phyloP scores from a whole-genome alignment of 2,113 vertebrate genomes.

The Leptobrachium leishanense region DNA sequence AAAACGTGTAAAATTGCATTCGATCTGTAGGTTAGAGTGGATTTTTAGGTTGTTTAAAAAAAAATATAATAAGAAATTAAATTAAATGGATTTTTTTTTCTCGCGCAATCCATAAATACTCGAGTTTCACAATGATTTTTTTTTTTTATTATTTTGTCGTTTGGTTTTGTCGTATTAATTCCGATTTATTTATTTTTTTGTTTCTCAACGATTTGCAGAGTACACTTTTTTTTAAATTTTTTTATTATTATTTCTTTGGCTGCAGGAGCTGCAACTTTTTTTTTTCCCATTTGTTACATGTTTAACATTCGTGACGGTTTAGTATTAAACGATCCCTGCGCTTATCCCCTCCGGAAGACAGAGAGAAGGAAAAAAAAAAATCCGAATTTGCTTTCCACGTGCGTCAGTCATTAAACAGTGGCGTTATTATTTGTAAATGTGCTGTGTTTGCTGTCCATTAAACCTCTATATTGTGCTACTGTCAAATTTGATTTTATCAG shows the following conservation, averaged over 20 bases:
- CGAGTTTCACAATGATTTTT: slow-evolving; percentile 54
- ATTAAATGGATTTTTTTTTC: slow-evolving; percentile 53
- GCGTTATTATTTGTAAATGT: slow-evolving; percentile 58
- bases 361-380: slow-evolving; percentile 36
- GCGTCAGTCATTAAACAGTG: slow-evolving; percentile 60
- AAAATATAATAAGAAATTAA: slow-evolving; percentile 31
- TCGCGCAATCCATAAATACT: slow-evolving; percentile 52
- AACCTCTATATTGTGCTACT: slow-evolving; percentile 59
- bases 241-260: not conserved
- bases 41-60: slow-evolving; percentile 58
- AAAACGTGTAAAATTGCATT: slow-evolving; percentile 57
- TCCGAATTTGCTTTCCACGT: slow-evolving; percentile 59
- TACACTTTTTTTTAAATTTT: slow-evolving; percentile 58
- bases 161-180: not conserved
- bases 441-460: slow-evolving; percentile 61
- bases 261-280: slow-evolving; percentile 67
- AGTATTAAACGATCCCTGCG: slow-evolving; percentile 58
- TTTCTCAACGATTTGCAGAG: slow-evolving; percentile 59
- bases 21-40: slow-evolving; percentile 55
- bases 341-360: slow-evolving; percentile 64
- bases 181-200: slow-evolving; percentile 41
- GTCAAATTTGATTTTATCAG: slow-evolving; percentile 62
- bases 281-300: slow-evolving; percentile 51
- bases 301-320: slow-evolving; percentile 53
- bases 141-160: slow-evolving; percentile 50